Conservation (phyloP, 2,113 vertebrate genomes). For the Phyllopteryx taeniolatus region DNA sequence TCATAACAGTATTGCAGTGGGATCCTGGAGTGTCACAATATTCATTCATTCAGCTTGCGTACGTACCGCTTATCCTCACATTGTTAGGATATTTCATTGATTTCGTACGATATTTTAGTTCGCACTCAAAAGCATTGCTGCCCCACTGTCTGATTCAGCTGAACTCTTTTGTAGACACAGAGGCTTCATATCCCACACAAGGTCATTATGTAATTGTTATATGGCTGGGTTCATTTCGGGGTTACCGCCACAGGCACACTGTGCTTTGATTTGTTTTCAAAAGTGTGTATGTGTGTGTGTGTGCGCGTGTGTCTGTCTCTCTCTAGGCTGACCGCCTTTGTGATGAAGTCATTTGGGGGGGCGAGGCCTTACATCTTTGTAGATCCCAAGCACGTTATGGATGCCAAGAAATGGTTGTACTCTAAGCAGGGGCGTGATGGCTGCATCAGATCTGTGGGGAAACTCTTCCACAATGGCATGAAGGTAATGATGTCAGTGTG, state of each 20-base stretch:
- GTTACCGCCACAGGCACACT: conserved; percentile 10
- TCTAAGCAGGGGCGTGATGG: conserved; percentile 67
- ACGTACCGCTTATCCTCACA: neutral
- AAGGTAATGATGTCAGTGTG: conserved; percentile 69
- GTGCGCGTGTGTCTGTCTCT: neutral
- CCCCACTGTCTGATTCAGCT: neutral
- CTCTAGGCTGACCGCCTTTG: conserved; percentile 83
- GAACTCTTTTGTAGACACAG: neutral
- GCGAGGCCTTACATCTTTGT: conserved; percentile 74
- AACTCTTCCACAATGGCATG: conserved; percentile 77
- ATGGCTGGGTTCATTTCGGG: conserved; percentile 18
- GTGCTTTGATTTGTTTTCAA: neutral
- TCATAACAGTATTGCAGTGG: neutral
- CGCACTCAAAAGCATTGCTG: neutral
- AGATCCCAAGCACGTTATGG: conserved; percentile 63
- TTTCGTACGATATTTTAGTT: neutral
- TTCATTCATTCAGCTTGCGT: neutral
- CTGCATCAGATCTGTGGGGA: conserved; percentile 78
- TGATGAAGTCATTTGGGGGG: conserved; percentile 82
- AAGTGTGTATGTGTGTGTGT: neutral
- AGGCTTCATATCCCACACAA: neutral
- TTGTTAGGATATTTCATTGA: neutral
- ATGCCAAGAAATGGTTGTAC: conserved; percentile 74
- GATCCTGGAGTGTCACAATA: neutral
- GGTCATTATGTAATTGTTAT: neutral